Evolutionary conservation across 92 coral and sea anemone species (phyloP).

Genomic region (Parazoanthus darwini): DNA sequence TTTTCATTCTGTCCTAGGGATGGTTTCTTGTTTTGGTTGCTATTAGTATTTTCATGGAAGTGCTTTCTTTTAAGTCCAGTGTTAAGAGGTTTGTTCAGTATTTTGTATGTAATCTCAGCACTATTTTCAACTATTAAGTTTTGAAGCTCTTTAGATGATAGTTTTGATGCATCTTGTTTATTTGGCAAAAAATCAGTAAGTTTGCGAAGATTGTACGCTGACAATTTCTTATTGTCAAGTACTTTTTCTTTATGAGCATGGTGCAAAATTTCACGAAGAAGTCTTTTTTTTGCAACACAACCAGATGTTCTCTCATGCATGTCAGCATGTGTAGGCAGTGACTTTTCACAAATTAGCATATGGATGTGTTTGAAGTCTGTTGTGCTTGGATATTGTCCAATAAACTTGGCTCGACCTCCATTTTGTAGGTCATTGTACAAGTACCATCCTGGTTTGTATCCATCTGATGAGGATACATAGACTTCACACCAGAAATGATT

Average conservation of each 20-base stretch:
- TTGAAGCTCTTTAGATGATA: not conserved
- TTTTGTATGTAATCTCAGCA: not conserved
- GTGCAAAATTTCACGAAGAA: not conserved
- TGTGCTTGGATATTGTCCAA: conserved; percentile 29
- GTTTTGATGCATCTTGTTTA: not conserved
- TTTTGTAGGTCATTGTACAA: conserved; percentile 40
- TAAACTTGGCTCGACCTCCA: not conserved
- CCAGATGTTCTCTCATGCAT: conserved; percentile 18
- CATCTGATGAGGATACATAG: not conserved
- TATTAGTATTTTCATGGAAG: not conserved
- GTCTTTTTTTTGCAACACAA: not conserved
- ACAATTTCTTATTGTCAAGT: not conserved
- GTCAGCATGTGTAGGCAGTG: not conserved
- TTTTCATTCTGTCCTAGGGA: too few species aligned
- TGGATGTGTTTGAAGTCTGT: conserved; percentile 17
- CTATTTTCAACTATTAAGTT: not conserved
- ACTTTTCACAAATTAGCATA: conserved; percentile 28
- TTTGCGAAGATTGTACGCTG: not conserved
- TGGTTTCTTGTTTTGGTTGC: too few species aligned
- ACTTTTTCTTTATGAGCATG: not conserved
- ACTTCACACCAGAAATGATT: conserved; percentile 42
- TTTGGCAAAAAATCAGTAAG: not conserved
- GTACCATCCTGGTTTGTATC: conserved; percentile 31
- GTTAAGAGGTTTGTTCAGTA: too few species aligned
- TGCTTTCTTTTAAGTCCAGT: too few species aligned